phyloP scores from a whole-genome alignment of 2,888 invertebrate species.

The Poecilus cupreus region DNA sequence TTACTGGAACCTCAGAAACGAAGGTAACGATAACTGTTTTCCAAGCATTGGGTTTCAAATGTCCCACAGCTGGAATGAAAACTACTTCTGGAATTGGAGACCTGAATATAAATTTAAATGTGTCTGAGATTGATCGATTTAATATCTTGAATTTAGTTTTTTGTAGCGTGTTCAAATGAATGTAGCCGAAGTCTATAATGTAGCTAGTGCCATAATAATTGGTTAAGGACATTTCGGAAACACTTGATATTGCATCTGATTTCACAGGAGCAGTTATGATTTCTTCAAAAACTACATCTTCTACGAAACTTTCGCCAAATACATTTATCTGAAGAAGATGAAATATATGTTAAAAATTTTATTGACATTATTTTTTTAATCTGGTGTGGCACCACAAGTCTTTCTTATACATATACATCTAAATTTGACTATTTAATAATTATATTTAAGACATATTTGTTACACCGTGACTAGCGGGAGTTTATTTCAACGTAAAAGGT shows the following conservation, averaged over 20 bases:
- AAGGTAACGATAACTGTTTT: slow-evolving; percentile 76
- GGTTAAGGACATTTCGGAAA: neutral
- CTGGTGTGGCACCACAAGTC: too few species aligned
- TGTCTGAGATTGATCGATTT: slow-evolving; percentile 69
- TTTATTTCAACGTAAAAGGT: too few species aligned
- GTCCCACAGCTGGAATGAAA: slow-evolving; percentile 74
- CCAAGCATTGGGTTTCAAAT: slow-evolving; percentile 70
- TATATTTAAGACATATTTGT: too few species aligned
- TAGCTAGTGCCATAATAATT: slow-evolving; percentile 63
- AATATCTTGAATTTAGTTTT: slow-evolving; percentile 71
- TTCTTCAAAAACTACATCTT: slow-evolving; percentile 71
- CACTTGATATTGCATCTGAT: neutral
- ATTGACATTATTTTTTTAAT: too few species aligned
- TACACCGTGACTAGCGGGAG: too few species aligned
- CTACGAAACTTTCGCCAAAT: slow-evolving; percentile 72
- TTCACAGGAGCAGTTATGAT: slow-evolving; percentile 56
- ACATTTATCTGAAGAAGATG: slow-evolving; percentile 65
- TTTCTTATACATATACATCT: too few species aligned
- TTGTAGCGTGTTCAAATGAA: slow-evolving; percentile 69
- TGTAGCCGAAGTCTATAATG: slow-evolving; percentile 70
- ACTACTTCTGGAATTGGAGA: slow-evolving; percentile 66
- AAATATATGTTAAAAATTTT: neutral
- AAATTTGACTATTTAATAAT: too few species aligned
- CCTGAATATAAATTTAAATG: slow-evolving; percentile 72
- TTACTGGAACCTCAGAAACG: slow-evolving; percentile 71